Conservation (phyloP, 2,888 invertebrate genomes). For the Cyaniris semiargus region DNA sequence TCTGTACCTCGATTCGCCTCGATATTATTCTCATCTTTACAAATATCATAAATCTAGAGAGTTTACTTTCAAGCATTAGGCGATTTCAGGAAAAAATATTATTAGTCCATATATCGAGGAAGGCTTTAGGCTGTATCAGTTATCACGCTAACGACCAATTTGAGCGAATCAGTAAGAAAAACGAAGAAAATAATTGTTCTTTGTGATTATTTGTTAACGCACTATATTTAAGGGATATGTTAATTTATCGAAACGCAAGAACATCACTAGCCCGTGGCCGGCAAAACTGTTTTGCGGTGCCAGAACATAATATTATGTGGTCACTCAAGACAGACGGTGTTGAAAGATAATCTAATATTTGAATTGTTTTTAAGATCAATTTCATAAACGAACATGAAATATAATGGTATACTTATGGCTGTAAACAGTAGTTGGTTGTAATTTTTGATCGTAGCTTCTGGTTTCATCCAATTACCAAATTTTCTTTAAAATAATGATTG, state of each 20-base stretch:
- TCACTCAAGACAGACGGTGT: conserved; percentile 58
- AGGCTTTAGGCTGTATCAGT: too few relatives aligned
- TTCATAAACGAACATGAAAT: not conserved
- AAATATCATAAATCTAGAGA: too few relatives aligned
- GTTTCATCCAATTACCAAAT: not conserved
- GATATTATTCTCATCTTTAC: too few relatives aligned
- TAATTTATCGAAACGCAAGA: conserved; percentile 34
- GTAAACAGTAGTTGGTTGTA: not conserved
- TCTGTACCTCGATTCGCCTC: too few relatives aligned
- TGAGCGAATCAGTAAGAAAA: too few relatives aligned
- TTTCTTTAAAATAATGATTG: not conserved
- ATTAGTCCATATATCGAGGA: too few relatives aligned
- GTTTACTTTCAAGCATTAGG: too few relatives aligned
- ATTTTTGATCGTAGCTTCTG: not conserved
- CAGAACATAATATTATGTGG: conserved; percentile 76
- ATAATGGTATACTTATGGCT: not conserved
- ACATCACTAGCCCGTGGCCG: conserved; percentile 64
- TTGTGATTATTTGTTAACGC: too few relatives aligned
- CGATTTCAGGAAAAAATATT: too few relatives aligned
- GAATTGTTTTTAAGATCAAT: conserved; percentile 40
- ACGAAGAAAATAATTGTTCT: too few relatives aligned
- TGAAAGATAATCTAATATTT: conserved; percentile 75
- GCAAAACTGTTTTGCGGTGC: conserved; percentile 76
- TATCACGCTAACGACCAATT: too few relatives aligned
- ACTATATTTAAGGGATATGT: too few relatives aligned